Base-by-base conservation (phyloP, 2,888 invertebrate species). In the Parnassius orleans region DNA sequence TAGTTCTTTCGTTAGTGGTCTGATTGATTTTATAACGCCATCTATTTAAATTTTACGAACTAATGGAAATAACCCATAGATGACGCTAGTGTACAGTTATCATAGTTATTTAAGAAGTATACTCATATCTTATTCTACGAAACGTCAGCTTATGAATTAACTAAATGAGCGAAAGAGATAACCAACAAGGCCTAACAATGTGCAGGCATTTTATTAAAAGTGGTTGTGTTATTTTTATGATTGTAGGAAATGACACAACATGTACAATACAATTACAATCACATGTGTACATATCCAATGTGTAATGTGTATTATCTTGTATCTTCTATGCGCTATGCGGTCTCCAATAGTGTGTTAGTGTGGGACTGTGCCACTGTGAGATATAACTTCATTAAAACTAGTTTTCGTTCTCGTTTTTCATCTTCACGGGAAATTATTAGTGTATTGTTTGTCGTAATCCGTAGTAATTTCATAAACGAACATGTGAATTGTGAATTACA, bases 91-190 rank as follows among this genome's bases (percentile, higher is more conserved):
- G 10, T 48, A 11, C 46, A 43, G 19, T 61, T 52, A 61, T 53
- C 12, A n/a, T 56, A 51, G 11, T 57, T 53, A 57, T 57, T 62
- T 62, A 12, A 53, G 71, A 70, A 67, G 64, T 65, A 58, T 68
- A 68, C 68, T 57, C 33, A 41, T 42, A 47, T 46, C 19, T 12
- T 33, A 33, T 2, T 50, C 24, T 3, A 12, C 12, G 19, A 46
- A 44, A 41, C 47, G 41, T 10, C 15, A 46, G 12, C n/a, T 19
- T 61, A 61, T 47, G 44, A 54, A 48, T 57, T 62, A 55, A 44
- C 12, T 41, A n/a, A 46, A 53, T 57, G 80, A 66, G 68, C 58
- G 76, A 88, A 68, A 80, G 87, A 84, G 87, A 87, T 65, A 70
- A 66, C 71, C 71, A 72, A 76, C 61, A 63, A 33, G 52, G 52